Evolutionary conservation across 2,797 vertebrate species (phyloP).

Genomic region (Poeciliopsis turneri): DNA sequence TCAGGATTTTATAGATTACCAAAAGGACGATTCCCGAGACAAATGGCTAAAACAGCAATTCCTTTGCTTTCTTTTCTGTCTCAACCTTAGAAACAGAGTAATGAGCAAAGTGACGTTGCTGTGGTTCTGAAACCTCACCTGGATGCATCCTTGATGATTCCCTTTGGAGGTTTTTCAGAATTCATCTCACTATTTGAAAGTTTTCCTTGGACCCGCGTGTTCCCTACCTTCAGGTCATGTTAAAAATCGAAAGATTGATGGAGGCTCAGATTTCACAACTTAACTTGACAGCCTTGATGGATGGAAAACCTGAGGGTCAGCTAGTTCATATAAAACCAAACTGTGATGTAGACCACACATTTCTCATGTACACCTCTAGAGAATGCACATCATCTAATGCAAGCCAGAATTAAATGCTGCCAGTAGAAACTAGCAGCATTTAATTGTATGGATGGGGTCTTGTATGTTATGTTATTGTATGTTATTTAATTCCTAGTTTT

Average conservation of each 20-base stretch:
- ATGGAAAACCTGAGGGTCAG: constrained; percentile 4
- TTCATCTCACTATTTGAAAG: background rate
- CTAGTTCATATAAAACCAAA: constrained; percentile 18
- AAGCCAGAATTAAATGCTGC: constrained; percentile 9
- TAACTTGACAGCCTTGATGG: constrained; percentile 7
- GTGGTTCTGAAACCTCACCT: background rate
- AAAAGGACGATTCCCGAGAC: background rate
- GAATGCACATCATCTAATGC: constrained; percentile 1
- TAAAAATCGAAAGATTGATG: constrained; percentile 11
- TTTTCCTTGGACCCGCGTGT: background rate
- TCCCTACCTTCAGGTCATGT: background rate
- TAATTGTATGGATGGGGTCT: background rate
- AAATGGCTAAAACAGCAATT: background rate
- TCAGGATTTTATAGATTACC: background rate
- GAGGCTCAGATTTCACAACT: background rate
- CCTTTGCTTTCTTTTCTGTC: background rate
- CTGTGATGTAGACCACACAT: background rate
- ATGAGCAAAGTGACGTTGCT: background rate
- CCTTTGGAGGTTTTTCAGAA: background rate
- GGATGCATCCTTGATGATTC: background rate
- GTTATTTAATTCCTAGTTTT: constrained; percentile 71
- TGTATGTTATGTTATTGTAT: constrained; percentile 60
- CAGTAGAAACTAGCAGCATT: background rate
- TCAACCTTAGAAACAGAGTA: background rate
- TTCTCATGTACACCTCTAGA: background rate